Base-by-base conservation (phyloP, 2,888 invertebrate species). In the Eupithecia vulgata region DNA sequence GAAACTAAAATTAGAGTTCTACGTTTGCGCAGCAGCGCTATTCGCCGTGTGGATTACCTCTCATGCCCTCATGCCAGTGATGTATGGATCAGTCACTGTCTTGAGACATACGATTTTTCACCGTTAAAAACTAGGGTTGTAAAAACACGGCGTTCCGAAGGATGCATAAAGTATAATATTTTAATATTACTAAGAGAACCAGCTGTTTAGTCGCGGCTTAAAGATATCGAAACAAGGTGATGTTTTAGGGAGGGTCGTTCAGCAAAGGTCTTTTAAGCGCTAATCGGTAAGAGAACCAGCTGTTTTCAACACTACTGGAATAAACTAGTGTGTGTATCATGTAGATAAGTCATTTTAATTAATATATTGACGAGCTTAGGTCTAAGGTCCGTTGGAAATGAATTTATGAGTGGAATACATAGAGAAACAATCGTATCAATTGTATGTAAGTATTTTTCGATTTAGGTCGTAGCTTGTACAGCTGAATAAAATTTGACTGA, bases 321-420 rank as follows among this genome's bases (percentile, higher is more conserved):
- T 17, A 67, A 71, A 37, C 67, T 57, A 37, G 42, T 69, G 78
- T 70, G 70, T 79, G 72, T 76, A 76, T 80, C 74, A 79, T 76
- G 75, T 40, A 77, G 72, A 76, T 81, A 83, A 83, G 71, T 75
- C 72, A 79, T 81, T 74, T 81, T 87, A 85, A 88, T 89, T 86
- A 88, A 90, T 89, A 89, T 89, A 87, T 89, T 80, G 86, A 84
- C 75, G 72, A 72, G 75, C 57, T 71, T 30, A 79, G 83, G 83
- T 81, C 81, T 80, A 73, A 82, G 83, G 83, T 82, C 81, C n/a
- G 77, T 68, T 68, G 76, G 74, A 80, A 77, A 80, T 77, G 75
- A 81, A 83, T 82, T 83, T 82, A 83, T 85, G 78, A 76, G 76
- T 73, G 71, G 76, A 80, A 75, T 78, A 76, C 73, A 77, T 81